Base-by-base conservation (phyloP, 2,113 vertebrate genomes). In the Rhinolophus ferrumequinum region DNA sequence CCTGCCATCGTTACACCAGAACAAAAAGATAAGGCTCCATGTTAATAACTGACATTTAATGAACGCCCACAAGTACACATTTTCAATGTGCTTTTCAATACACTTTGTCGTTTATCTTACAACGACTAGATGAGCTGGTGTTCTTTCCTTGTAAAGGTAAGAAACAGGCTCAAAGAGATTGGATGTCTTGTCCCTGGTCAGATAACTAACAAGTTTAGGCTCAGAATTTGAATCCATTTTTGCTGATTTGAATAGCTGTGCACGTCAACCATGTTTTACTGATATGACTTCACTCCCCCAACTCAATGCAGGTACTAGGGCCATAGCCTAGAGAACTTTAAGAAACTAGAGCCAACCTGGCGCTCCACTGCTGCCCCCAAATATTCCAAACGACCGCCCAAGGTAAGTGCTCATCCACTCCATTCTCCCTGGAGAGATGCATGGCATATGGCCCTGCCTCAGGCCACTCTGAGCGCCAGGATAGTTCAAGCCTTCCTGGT, bases 401-500 rank as follows among this genome's bases (percentile, higher is more conserved):
- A 22, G 18, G 26, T 41, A 13, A 80, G 12, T 8, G 11, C 54
- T 58, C 22, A 22, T 22, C 60, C 44, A 33, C 52, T 72, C 35
- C 35, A 0, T 33, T 66, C 77, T 77, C 47, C 50, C 66, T 69
- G 14, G 64, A 60, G 44, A 79, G 47, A 52, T 13, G 16, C 28
- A n/a, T 0, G 16, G 22, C 0, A 13, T 58, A 60, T 0, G 7
- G 21, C 12, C 52, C 4, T 2, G 14, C 44, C 24, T n/a, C 18
- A 0, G 28, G 56, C 30, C 70, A 38, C 41, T 60, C 12, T 50
- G 35, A 69, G 33, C 12, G 24, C 30, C 50, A 38, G 38, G 82
- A n/a, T 1, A 10, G 2, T 50, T 41, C 41, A 8, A 12, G 12
- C 13, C 19, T 75, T 76, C 28, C 8, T 38, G n/a, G 60, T 41